Percentiles rank a stretch among this genome's conserved stretches.
Conservation (phyloP, 2,888 invertebrate genomes). For the Rhagonycha lutea region DNA sequence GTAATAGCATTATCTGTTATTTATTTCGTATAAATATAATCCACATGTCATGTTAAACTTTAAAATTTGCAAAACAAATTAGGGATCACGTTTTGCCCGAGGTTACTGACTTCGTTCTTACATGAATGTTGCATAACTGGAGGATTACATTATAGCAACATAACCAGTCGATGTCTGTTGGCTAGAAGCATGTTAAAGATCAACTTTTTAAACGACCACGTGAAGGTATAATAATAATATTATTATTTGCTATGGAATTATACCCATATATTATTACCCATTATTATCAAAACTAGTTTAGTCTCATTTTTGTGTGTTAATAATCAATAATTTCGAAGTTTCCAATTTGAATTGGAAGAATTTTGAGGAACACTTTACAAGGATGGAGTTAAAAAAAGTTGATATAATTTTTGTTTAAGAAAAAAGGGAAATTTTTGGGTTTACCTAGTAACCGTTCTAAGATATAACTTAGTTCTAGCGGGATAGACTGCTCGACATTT, state of each 20-base stretch:
- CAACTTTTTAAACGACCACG: not conserved
- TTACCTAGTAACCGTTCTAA: too few species aligned
- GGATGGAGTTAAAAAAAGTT: not conserved
- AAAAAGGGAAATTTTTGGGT: not conserved
- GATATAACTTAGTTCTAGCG: too few species aligned
- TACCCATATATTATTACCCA: not conserved
- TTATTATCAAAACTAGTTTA: not conserved
- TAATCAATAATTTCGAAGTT: not conserved
- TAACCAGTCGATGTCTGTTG: not conserved
- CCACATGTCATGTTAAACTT: not conserved
- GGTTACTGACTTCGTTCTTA: constrained; percentile 16
- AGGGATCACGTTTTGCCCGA: constrained; percentile 15
- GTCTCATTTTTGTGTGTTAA: not conserved
- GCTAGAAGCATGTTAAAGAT: not conserved
- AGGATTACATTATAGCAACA: not conserved
- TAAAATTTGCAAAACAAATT: constrained; percentile 21
- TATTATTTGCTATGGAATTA: not conserved
- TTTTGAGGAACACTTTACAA: not conserved
- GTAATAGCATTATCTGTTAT: not conserved
- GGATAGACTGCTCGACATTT: too few species aligned
- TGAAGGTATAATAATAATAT: not conserved
- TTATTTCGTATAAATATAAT: not conserved
- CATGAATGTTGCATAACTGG: constrained; percentile 18
- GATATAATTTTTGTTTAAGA: not conserved
- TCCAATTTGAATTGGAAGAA: not conserved